Evolutionary conservation across 92 coral and sea anemone genomes (phyloP), one percentile per base, ranked within the genome.

Genomic region (Phenganax marumi): DNA sequence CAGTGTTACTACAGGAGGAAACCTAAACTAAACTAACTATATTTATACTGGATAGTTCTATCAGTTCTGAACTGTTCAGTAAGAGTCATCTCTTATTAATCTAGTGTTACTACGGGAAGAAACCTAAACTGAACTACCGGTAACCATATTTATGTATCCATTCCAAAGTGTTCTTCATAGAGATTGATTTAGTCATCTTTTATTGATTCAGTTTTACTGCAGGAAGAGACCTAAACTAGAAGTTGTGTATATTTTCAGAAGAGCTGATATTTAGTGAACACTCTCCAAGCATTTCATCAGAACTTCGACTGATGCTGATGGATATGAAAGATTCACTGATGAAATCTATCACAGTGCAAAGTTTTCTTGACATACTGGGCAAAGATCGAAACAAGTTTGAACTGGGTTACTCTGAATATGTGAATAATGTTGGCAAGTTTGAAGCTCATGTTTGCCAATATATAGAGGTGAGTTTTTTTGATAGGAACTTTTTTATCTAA

Each of bases 321-420:
- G 80, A 85, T 9, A 92, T 95, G 87, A 86, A 92, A 74, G 74
- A 77, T 52, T 91, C 93, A 58, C 89, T 95, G 24, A 79, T 87
- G 82, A 58, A 75, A 68, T 90, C 82, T 21, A 76, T 95, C 19
- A 84, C 96, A 24, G 88, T 97, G 16, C 89, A 75, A 25, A 81
- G 62, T 10, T 92, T 95, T 70, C 89, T 92, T 54, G 96, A 92
- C 83, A 93, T 89, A 0, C 91, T 89, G 57, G 96, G 93, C 54
- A 92, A 91, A 86, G 91, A 83, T 49, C 90, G 89, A 68, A 96
- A 95, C 52, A 88, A 68, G 48, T 95, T 92, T 89, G 98, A 92
- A 83, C 89, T 90, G 48, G 88, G 93, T 8, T 95, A 95, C 81
- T 84, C 89, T 16, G 83, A 80, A 23, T 95, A 92, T 88, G 96